These are phyloP conservation scores for Anthoscopus minutus DNA, from an alignment of 2,113 vertebrate species.

Conservation along the genomic window DNA sequence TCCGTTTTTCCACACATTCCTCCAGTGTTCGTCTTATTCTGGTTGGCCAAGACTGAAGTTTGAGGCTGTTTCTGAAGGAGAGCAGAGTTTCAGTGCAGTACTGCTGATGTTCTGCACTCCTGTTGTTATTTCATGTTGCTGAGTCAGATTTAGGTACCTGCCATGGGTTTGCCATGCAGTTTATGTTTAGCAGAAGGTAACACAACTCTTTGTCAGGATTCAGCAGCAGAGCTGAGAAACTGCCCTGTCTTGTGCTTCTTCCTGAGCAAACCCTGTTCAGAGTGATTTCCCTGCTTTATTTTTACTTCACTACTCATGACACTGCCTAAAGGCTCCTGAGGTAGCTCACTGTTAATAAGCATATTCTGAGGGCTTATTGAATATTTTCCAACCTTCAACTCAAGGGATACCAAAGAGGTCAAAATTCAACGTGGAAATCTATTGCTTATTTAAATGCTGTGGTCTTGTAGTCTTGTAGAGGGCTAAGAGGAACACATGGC, in stretches of 20 bases:
- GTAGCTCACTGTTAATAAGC: background rate
- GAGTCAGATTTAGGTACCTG: background rate
- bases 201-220: background rate
- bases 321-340: background rate
- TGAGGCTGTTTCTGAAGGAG: background rate
- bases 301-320: background rate
- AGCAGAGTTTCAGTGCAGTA: background rate
- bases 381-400: background rate
- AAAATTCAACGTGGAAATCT: background rate
- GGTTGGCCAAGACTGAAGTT: background rate
- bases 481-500: background rate
- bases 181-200: background rate
- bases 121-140: background rate
- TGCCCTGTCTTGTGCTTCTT: fast-evolving
- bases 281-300: background rate
- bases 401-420: background rate
- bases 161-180: background rate
- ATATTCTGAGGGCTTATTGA: background rate
- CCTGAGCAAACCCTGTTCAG: background rate
- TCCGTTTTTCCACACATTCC: background rate
- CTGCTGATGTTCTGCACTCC: background rate
- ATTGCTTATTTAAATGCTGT: background rate
- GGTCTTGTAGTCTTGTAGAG: background rate
- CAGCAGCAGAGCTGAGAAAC: background rate
- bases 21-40: background rate